phyloP scores from a whole-genome alignment of 2,113 vertebrate genomes.

The Phalacrocorax carbo region DNA sequence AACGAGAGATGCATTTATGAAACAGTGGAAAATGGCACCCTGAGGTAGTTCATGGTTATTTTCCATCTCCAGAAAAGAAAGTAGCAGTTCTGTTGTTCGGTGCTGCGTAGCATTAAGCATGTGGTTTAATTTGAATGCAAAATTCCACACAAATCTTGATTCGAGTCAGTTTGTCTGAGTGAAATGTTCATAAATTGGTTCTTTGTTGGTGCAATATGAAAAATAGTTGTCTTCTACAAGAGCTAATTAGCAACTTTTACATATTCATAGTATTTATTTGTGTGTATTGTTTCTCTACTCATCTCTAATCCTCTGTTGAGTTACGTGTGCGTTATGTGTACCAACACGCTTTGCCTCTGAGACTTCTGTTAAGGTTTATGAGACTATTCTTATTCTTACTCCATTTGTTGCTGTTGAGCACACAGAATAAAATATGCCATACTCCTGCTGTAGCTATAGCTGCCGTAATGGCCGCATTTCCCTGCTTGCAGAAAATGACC shows the following conservation, averaged over 20 bases:
- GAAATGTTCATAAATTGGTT: neutral
- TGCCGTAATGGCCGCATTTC: neutral
- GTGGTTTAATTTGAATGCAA: neutral
- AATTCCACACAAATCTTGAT: neutral
- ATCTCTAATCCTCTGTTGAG: neutral
- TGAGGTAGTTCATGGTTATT: accelerated
- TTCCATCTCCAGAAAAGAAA: neutral
- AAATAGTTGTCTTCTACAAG: neutral
- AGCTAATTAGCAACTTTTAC: neutral
- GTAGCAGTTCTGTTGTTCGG: neutral
- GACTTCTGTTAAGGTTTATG: neutral
- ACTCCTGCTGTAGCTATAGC: neutral
- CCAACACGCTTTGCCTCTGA: neutral
- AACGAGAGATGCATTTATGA: neutral
- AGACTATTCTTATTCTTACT: neutral
- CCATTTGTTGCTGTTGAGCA: neutral
- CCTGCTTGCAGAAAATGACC: neutral
- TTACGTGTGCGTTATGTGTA: neutral
- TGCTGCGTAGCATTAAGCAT: neutral
- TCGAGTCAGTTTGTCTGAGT: neutral
- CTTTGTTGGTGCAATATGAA: neutral
- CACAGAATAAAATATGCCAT: neutral
- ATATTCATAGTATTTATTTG: neutral
- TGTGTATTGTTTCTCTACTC: neutral
- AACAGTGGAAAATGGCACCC: neutral